phyloP scores from a whole-genome alignment of 1,140 invertebrate species.

The Lanistes nyassanus region DNA sequence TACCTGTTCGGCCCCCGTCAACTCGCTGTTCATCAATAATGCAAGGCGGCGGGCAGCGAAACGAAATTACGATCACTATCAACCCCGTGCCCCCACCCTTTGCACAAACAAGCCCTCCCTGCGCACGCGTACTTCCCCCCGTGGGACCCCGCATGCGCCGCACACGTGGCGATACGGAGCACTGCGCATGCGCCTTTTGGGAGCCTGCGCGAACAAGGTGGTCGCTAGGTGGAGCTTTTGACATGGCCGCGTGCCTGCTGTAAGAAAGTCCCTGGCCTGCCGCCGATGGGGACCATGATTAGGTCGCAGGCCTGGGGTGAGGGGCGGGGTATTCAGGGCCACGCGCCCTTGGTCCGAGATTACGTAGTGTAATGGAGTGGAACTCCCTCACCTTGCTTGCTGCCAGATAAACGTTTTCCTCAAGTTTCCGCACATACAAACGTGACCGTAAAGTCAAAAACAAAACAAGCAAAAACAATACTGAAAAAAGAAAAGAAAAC shows the following conservation, averaged over 20 bases:
- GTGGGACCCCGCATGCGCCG: slow-evolving; percentile 21
- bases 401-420: slow-evolving; percentile 5
- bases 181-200: slow-evolving; percentile 19
- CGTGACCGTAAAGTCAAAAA: background rate
- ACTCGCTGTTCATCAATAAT: slow-evolving; percentile 19
- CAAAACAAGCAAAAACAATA: background rate
- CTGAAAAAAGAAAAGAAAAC: background rate
- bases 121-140: slow-evolving; percentile 6
- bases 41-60: slow-evolving; percentile 21
- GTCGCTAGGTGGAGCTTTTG: slow-evolving; percentile 7
- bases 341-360: slow-evolving; percentile 9
- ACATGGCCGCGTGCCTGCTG: slow-evolving; percentile 5
- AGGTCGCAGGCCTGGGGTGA: background rate
- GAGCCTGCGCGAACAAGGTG: slow-evolving; percentile 15
- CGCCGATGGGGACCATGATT: slow-evolving; percentile 18
- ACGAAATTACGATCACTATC: slow-evolving; percentile 30
- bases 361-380: slow-evolving; percentile 23
- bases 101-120: slow-evolving; percentile 26
- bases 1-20: slow-evolving; percentile 8
- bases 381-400: background rate
- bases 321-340: background rate
- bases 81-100: no score
- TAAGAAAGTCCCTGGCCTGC: background rate
- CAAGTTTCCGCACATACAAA: no score
- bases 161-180: slow-evolving; percentile 11